Base-by-base conservation (phyloP, 2,797 vertebrate genomes). In the Bradypodion pumilum region DNA sequence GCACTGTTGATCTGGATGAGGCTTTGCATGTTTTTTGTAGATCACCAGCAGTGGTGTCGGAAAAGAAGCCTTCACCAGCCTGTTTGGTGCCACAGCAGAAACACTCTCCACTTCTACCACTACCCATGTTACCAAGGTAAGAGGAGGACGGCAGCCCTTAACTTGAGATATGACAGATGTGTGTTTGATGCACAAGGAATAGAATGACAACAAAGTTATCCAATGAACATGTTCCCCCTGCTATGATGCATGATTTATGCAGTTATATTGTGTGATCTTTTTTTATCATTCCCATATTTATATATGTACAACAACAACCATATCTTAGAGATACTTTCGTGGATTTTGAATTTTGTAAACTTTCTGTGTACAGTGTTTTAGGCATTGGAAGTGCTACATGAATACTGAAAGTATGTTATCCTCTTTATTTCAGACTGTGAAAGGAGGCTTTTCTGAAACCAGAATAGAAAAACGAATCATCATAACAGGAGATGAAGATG, bases 381-480 rank as follows among this genome's bases (percentile, higher is more conserved):
- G 19, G 35, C 8, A 46, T 37, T 74, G 49, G n/a, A 85, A 69
- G 42, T 75, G 10, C 62, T 60, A 21, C 68, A 69, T 81, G 21
- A 81, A 68, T 25, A 25, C 44, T 65, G 32, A 27, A 78, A 40
- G 32, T 27, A 29, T 89, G 32, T 37, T 83, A 66, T 44, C 80
- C 91, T 74, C 87, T 65, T 4, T 73, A 37, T 62, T 88, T 9
- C 95, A 99, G 98, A 99, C 98, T 92, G 98, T 99, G 94, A 99
- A 99, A 97, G 98, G 98, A 85, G 98, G 98, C n/a, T 99, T 98
- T 95, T 98, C 98, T 0, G 98, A 99, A 95, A 99, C 98, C 2
- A 97, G 98, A 88, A 99, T 99, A n/a, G 98, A 99, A 95, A 99
- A 99, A 88, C 96, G 98, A 93, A 99, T 99, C 92, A 99, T 99